phyloP scores from a whole-genome alignment of 2,888 invertebrate genomes.

The Hirtodrosophila cameraria region DNA sequence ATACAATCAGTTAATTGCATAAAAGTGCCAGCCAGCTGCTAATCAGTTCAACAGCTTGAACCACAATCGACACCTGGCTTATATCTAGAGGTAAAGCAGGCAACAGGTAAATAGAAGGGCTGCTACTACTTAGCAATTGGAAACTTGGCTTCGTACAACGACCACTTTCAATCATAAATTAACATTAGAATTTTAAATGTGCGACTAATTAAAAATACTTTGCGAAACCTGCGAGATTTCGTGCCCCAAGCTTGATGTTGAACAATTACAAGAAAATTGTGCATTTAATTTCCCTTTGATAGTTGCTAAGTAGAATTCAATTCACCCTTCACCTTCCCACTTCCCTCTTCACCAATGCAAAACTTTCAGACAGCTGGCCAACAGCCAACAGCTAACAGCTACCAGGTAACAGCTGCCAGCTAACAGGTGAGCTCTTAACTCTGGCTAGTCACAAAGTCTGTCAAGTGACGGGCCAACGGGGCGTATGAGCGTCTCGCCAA shows the following conservation, averaged over 20 bases:
- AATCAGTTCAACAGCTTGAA: constrained; percentile 62
- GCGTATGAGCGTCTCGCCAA: constrained; percentile 54
- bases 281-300: constrained; percentile 54
- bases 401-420: too few species aligned
- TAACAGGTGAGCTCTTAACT: constrained; percentile 32
- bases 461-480: constrained; percentile 14
- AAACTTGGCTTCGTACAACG: constrained; percentile 22
- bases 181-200: constrained; percentile 77
- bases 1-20: constrained; percentile 52
- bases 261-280: constrained; percentile 74
- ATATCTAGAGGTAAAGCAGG: constrained; percentile 38
- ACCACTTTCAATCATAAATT: constrained; percentile 78
- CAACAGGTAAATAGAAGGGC: constrained; percentile 68
- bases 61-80: constrained; percentile 68
- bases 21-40: constrained; percentile 22
- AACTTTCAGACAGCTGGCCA: neutral
- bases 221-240: constrained; percentile 75
- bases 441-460: constrained; percentile 13
- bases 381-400: too few species aligned
- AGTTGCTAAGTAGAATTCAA: constrained; percentile 43
- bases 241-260: constrained; percentile 57
- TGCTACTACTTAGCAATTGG: constrained; percentile 13
- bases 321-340: neutral
- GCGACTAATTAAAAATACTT: constrained; percentile 65
- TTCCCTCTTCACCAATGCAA: too few species aligned